These are phyloP conservation scores for Druon quercuslanigerum DNA, from an alignment of 1,140 invertebrate genomes.

Conservation along the genomic window DNA sequence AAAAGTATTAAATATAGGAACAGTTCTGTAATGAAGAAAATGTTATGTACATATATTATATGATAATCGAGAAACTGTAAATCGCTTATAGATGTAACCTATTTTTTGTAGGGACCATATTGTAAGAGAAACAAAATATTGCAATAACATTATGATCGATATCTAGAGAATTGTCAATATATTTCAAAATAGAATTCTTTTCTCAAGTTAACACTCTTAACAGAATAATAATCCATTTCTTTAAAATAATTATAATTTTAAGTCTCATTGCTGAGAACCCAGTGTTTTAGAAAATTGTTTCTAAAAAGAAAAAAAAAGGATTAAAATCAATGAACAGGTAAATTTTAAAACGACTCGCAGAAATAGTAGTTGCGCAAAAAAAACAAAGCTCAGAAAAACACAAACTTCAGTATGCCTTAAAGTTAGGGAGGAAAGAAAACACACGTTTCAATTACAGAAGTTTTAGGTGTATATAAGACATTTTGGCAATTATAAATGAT, in stretches of 20 bases:
- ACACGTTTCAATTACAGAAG: conserved; percentile 9
- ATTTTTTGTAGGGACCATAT: conserved; percentile 73
- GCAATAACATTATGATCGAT: conserved; percentile 3
- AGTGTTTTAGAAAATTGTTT: neutral
- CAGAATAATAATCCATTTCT: too few species aligned
- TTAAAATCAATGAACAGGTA: neutral
- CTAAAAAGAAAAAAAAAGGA: neutral
- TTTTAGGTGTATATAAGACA: neutral
- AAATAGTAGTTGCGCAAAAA: neutral
- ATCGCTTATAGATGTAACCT: conserved; percentile 70
- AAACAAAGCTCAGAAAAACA: conserved; percentile 1
- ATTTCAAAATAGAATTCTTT: neutral
- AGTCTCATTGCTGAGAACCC: too few species aligned
- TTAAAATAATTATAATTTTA: too few species aligned
- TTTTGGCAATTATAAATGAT: neutral
- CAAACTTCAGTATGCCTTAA: conserved; percentile 13
- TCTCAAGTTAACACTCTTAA: neutral
- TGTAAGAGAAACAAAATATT: conserved; percentile 33
- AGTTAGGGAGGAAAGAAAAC: neutral
- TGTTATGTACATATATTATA: conserved; percentile 63
- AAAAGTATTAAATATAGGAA: conserved; percentile 48
- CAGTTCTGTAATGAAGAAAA: conserved; percentile 50
- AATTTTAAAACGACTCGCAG: neutral
- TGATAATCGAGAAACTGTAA: conserved; percentile 59
- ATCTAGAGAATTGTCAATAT: neutral